Evolutionary conservation across 2,888 invertebrate species (phyloP), one percentile per base, ranked within the genome.

Genomic region (Yponomeuta cagnagella): DNA sequence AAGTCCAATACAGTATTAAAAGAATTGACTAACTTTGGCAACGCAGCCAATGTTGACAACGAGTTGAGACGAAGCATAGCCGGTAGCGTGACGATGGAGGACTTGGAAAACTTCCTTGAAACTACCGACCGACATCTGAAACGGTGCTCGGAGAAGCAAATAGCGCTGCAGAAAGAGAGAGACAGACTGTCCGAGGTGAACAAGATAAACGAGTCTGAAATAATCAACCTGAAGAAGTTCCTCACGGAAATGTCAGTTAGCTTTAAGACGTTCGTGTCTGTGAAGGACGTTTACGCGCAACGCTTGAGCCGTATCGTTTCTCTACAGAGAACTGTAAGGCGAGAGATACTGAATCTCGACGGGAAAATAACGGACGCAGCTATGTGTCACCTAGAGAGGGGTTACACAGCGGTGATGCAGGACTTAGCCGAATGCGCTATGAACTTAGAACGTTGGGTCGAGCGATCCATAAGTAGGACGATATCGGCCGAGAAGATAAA

Each of bases 21-120:
- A 73, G 92, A 92, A 73, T 75, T 92, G 65, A 90, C 89, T 0
- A 92, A 92, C 72, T 88, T 87, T 68, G 87, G 89, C 0, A 90
- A 89, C 73, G 74, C 83, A 15, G 77, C 82, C 2, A 83, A 79
- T 71, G 78, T 80, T 68, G 90, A 90, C 37, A 81, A 76, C 68
- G 90, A 90, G 6, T 72, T 89, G 10, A 79, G 85, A 70, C 82
- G 88, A 6, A 83, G 85, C 65, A 73, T 90, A 71, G 83, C 86
- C 0, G 91, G 89, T 8, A 79, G 86, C 0, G 80, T 92, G 8
- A 90, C 90, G 0, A 89, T 90, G 87, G 90, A 91, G 72, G 90
- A 91, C 70, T 76, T 92, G 23, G 92, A 92, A 74, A 88, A 87
- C 76, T 92, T 91, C 79, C 75, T 92, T 64, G 92, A 92, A 73